Evolutionary conservation across 2,888 invertebrate genomes (phyloP), one percentile per base, ranked within the genome.

Genomic region (Amphipoea lucens): DNA sequence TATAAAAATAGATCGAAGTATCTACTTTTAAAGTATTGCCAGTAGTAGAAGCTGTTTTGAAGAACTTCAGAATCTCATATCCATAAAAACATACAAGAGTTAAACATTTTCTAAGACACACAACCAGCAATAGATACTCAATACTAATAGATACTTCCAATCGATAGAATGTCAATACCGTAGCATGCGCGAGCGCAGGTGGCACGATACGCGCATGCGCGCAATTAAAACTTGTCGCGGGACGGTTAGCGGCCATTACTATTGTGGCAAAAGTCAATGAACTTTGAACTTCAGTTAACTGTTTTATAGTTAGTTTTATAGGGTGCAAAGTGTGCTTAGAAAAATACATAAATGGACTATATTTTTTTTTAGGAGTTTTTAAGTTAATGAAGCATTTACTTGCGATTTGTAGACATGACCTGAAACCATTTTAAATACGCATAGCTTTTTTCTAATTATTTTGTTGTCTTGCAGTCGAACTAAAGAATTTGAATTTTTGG

Each of bases 151-250:
- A 73, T 79, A 77, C 54, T 48, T 63, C 20, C 69, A 81, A 83
- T 69, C 79, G 71, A 85, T 88, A 90, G 89, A 88, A 88, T 88
- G 90, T 82, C 87, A 88, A 86, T 83, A 81, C 83, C 82, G 79
- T 70, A 72, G 81, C 72, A 75, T 76, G 85, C 81, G 83, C 82
- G 57, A 65, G 72, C 88, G 88, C 92, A 91, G 90, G 90, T 91
- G 90, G 82, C 74, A 60, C 57, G 87, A 75, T 79, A 79, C 74
- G 90, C 87, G 88, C 87, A 84, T 79, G 86, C 82, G 84, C 72
- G 90, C 87, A 93, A 92, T 92, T 93, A 92, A 89, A 90, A 88
- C 87, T 87, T 91, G 92, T 92, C 92, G 89, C 88, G 79, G 14
- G 71, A 86, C 87, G 85, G 87, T 89, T 90, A 84, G 29, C 54